Base-by-base conservation (phyloP, 1,140 invertebrate genomes). In the Zaprionus nigranus region DNA sequence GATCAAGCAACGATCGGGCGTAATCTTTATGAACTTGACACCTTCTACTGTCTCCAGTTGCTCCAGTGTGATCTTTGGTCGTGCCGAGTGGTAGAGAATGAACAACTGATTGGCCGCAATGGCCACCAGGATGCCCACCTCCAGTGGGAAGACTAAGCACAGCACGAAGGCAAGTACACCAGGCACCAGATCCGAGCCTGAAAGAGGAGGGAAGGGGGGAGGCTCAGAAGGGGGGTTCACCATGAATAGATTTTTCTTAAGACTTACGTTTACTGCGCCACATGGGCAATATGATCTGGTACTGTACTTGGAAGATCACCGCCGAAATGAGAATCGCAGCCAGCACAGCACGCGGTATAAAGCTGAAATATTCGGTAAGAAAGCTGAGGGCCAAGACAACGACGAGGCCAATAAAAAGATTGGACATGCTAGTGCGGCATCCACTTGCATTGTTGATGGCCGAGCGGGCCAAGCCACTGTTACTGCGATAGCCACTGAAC, bases 371-470 rank as follows among this genome's bases (percentile, higher is more conserved):
- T 4, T 96, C 96, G 1, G 97, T 97, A 20, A 98, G 93, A 66
- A 97, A 94, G 30, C 94, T 94, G 13, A 97, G 88, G 0, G 96
- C 96, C 53, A 97, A 82, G 20, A 97, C 91, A 1, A 97, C 96
- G 24, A 97, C 94, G 5, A 94, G 76, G 56, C 97, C 97, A 95
- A 93, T 92, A 9, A 92, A 92, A 12, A 99, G 82, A 7, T 98
- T 97, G 34, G 96, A 97, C 63, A 98, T 92, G 1, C 97, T 96
- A 17, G 97, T 98, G 82, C 96, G 95, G 0, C 98, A 98, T 11
- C 98, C 98, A 83, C 97, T 97, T 57, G 96, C 95, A 90, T 98
- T 97, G 91, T 98, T 97, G 1, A 99, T 97, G 38, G 98, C 98
- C 78, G 97, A 91, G 75, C 97, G 94, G n/a, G 96, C 96, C 24